Evolutionary conservation across 2,113 vertebrate genomes (phyloP).

Genomic region (Chaetorhynchus papuensis): DNA sequence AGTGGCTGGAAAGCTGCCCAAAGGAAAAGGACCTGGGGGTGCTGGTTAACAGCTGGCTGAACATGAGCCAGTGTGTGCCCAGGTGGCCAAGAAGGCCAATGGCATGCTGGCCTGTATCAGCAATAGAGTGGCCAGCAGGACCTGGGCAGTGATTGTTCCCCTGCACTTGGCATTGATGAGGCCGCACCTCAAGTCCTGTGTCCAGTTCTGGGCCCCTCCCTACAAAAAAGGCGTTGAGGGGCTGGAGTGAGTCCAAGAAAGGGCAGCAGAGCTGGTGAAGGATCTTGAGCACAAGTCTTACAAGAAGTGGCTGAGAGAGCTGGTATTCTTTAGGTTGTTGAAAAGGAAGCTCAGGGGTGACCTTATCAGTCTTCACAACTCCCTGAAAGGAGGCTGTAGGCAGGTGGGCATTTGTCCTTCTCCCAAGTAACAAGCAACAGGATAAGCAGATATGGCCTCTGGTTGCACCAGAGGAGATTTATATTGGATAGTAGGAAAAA

Average conservation of each 20-base stretch:
- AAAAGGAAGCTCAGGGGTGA: background rate
- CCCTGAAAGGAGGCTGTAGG: background rate
- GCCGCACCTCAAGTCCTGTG: rapidly evolving
- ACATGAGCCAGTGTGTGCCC: background rate
- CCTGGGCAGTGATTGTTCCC: background rate
- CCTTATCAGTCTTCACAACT: background rate
- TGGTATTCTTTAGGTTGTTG: background rate
- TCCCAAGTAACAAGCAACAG: background rate
- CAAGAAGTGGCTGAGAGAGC: background rate
- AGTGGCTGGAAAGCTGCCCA: background rate
- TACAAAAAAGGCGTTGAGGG: background rate
- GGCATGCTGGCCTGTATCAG: background rate
- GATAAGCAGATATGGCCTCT: background rate
- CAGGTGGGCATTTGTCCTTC: background rate
- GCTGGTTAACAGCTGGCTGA: background rate
- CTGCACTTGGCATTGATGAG: background rate
- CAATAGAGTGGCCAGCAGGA: background rate
- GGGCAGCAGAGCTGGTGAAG: background rate
- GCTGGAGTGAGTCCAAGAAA: background rate
- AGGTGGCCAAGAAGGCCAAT: background rate
- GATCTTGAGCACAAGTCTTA: background rate
- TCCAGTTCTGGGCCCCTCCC: background rate
- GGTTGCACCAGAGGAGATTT: background rate
- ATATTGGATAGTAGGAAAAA: background rate
- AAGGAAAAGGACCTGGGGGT: background rate